phyloP scores from a whole-genome alignment of 37 sponge, comb jelly and placozoan species.

The Hormiphora californensis region DNA sequence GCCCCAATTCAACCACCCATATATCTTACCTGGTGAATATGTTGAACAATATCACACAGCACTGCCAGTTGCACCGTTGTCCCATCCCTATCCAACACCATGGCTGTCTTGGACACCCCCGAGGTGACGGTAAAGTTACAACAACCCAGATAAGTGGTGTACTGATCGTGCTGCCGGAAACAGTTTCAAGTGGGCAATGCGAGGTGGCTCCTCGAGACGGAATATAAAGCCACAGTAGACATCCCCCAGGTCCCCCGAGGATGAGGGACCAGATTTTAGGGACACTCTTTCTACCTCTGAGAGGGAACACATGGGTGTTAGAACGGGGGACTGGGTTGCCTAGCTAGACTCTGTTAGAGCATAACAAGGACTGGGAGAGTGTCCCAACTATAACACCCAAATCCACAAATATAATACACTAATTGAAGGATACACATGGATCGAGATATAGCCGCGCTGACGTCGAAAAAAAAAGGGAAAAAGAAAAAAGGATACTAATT shows the following conservation, averaged over 20 bases:
- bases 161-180: not conserved
- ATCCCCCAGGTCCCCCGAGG: not conserved
- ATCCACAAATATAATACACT: no score
- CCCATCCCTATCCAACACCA: conserved; percentile 10
- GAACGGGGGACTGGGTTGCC: no score
- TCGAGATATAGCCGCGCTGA: no score
- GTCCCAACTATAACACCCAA: no score
- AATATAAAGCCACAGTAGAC: conserved; percentile 35
- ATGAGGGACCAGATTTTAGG: conserved; percentile 8
- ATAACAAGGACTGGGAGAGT: no score
- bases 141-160: conserved; percentile 15
- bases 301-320: no score
- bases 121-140: conserved; percentile 15
- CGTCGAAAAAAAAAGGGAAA: no score
- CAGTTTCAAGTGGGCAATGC: not conserved
- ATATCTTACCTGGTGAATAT: conserved; percentile 22
- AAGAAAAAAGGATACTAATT: no score
- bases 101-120: conserved; percentile 18
- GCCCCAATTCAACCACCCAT: no score
- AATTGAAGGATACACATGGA: no score
- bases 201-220: not conserved
- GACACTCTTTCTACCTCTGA: not conserved
- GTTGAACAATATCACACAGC: conserved; percentile 29
- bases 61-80: not conserved
- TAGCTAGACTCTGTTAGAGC: no score